Evolutionary conservation across 2,113 vertebrate genomes (phyloP).

Genomic region (Butorides virescens): DNA sequence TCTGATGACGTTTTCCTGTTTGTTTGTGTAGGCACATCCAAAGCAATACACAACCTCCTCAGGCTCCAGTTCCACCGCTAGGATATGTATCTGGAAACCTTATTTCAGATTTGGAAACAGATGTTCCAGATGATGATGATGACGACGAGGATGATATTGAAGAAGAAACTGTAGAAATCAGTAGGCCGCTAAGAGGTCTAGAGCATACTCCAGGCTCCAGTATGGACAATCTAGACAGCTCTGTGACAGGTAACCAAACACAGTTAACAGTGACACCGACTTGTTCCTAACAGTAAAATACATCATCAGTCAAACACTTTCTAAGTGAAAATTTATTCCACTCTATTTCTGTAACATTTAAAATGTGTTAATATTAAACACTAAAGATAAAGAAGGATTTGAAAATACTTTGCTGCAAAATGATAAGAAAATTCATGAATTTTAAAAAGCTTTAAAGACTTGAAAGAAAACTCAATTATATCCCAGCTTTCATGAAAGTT

Average conservation of each 20-base stretch:
- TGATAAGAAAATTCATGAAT: constrained; percentile 95
- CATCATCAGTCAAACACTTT: constrained; percentile 23
- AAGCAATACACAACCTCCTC: constrained; percentile 90
- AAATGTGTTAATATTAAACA: constrained; percentile 78
- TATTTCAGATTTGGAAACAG: constrained; percentile 96
- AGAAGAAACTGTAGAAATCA: constrained; percentile 90
- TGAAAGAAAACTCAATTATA: constrained; percentile 79
- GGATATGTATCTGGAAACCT: constrained; percentile 96
- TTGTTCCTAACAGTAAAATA: constrained; percentile 44
- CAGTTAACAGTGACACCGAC: constrained; percentile 10
- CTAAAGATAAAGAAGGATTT: constrained; percentile 77
- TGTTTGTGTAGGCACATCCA: constrained; percentile 89
- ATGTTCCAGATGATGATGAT: constrained; percentile 91
- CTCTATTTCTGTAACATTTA: constrained; percentile 66
- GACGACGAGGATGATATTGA: constrained; percentile 90
- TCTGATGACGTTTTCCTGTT: background rate
- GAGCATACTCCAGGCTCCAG: constrained; percentile 96
- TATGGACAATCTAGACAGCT: constrained; percentile 98
- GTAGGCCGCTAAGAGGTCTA: constrained; percentile 85
- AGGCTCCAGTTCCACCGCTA: constrained; percentile 92
- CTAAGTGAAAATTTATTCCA: constrained; percentile 66
- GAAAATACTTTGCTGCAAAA: constrained; percentile 78
- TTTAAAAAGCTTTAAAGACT: constrained; percentile 83
- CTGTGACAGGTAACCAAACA: constrained; percentile 86
- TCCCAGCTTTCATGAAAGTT: constrained; percentile 72